phyloP scores from a whole-genome alignment of 2,797 vertebrate genomes.

The Ctenosaura bakeri region DNA sequence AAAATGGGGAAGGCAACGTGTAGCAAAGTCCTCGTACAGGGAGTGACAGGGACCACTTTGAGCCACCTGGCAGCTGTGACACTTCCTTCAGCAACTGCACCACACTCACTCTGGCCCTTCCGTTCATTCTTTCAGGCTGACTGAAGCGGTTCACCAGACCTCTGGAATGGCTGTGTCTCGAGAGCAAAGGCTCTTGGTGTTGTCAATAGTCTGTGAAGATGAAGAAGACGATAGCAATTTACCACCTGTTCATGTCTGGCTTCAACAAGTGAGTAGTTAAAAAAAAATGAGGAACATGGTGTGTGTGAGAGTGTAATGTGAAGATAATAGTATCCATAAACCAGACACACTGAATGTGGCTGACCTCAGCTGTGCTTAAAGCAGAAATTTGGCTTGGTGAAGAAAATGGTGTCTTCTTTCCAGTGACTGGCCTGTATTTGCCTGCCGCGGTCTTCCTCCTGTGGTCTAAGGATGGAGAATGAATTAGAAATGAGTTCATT shows the following conservation, averaged over 20 bases:
- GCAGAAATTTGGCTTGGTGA: background rate
- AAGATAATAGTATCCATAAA: background rate
- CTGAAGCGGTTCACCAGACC: constrained; percentile 74
- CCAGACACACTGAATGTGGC: background rate
- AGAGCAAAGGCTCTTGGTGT: constrained; percentile 79
- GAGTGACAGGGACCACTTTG: background rate
- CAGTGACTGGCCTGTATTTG: background rate
- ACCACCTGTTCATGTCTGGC: constrained; percentile 71
- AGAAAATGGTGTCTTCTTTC: background rate
- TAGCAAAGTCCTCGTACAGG: background rate
- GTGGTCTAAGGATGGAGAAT: background rate
- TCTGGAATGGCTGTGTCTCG: constrained; percentile 70
- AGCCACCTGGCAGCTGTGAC: background rate
- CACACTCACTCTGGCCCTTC: background rate
- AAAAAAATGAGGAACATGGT: background rate
- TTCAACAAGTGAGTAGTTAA: background rate
- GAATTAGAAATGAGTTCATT: background rate
- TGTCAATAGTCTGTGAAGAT: constrained; percentile 73
- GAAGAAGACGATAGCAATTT: constrained; percentile 76
- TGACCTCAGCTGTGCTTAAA: background rate
- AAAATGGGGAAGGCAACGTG: background rate
- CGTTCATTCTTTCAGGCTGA: constrained; percentile 81
- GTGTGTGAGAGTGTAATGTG: background rate
- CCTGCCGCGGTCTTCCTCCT: background rate
- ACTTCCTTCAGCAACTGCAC: background rate